Evolutionary conservation across 2,113 vertebrate species (phyloP).

Genomic region (Strigops habroptila): DNA sequence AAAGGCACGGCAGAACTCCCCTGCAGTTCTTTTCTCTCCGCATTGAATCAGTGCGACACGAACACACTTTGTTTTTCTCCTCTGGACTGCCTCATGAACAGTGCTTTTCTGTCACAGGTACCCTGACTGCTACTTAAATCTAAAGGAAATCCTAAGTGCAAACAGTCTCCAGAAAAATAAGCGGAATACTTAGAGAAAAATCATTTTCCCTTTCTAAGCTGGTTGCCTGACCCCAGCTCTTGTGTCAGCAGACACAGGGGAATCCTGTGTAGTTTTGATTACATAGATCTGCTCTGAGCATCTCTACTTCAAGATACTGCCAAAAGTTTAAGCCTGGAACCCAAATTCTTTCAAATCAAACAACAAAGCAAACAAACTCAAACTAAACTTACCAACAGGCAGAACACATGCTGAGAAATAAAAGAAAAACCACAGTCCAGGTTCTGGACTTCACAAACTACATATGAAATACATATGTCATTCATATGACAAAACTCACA

Average conservation of each 20-base stretch:
- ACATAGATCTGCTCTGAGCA: not conserved
- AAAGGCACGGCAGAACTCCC: not conserved
- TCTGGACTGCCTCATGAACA: not conserved
- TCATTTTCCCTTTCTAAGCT: not conserved
- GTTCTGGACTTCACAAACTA: not conserved
- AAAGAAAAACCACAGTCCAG: not conserved
- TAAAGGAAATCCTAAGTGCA: not conserved
- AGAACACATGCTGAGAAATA: not conserved
- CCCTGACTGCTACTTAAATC: not conserved
- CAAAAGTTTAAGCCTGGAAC: not conserved
- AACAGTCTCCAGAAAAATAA: conserved; percentile 47
- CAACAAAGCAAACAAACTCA: not conserved
- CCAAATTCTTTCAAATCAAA: not conserved
- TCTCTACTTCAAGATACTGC: not conserved
- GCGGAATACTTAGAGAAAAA: not conserved
- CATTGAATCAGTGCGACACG: not conserved
- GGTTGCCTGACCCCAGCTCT: not conserved
- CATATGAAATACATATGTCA: not conserved
- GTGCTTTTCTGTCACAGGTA: not conserved
- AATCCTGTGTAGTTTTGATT: not conserved
- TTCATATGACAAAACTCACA: not conserved
- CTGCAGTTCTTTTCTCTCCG: conserved; percentile 6
- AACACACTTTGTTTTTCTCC: conserved; percentile 39
- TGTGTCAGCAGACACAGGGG: not conserved
- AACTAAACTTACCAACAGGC: not conserved